Conservation (phyloP, 2,888 invertebrate species). For the Oscheius sp. region DNA sequence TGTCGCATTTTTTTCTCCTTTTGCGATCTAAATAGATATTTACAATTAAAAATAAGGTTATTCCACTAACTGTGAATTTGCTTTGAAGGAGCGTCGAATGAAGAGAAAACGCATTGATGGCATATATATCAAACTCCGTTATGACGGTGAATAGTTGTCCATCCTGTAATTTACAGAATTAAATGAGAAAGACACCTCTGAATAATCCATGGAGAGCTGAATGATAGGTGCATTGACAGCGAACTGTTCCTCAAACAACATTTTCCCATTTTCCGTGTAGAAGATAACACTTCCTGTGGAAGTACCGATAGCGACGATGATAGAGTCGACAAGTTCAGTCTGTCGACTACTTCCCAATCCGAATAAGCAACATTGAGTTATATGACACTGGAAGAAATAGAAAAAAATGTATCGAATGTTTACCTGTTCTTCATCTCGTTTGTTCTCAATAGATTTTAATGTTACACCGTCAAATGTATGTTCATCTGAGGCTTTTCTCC, state of each 20-base stretch:
- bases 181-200: constrained; percentile 28
- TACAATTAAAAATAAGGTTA: too few species aligned
- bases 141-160: constrained; percentile 53
- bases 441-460: neutral
- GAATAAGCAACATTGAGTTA: constrained; percentile 31
- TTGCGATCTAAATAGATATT: constrained; percentile 38
- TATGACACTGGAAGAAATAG: constrained; percentile 12
- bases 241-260: constrained; percentile 59
- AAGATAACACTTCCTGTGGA: constrained; percentile 50
- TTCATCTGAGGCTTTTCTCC: constrained; percentile 15
- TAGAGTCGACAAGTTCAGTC: constrained; percentile 42
- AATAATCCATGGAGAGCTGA: constrained; percentile 52
- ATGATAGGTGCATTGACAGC: constrained; percentile 48
- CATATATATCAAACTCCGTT: constrained; percentile 41
- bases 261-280: constrained; percentile 63
- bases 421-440: neutral
- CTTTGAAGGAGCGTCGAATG: constrained; percentile 52
- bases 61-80: constrained; percentile 39
- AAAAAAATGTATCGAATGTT: too few species aligned
- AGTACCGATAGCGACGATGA: constrained; percentile 42
- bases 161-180: constrained; percentile 36
- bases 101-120: constrained; percentile 53
- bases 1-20: constrained; percentile 47
- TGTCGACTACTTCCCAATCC: constrained; percentile 42
- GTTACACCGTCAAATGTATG: neutral